Conservation (phyloP, 1,140 invertebrate genomes). For the Maniola jurtina region DNA sequence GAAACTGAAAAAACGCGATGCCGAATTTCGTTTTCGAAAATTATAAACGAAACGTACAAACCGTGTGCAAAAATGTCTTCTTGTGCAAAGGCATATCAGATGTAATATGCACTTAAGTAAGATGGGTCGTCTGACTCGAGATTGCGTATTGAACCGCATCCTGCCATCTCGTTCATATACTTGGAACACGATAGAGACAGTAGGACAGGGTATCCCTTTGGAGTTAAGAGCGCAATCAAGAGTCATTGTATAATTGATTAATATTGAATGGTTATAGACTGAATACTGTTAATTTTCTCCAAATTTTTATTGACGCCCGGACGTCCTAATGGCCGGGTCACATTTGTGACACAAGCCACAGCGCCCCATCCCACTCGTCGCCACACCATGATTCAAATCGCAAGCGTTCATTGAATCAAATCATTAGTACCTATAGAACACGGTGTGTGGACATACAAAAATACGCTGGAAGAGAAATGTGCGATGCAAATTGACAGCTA, state of each 20-base stretch:
- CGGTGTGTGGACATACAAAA: too few species aligned
- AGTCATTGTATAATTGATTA: slow-evolving; percentile 30
- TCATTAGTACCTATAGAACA: too few species aligned
- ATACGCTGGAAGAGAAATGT: too few species aligned
- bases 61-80: too few species aligned
- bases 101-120: slow-evolving; percentile 27
- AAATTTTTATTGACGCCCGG: slow-evolving; percentile 38
- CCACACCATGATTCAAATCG: too few species aligned
- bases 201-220: neutral
- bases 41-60: too few species aligned
- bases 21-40: too few species aligned
- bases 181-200: neutral
- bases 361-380: too few species aligned
- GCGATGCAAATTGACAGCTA: too few species aligned
- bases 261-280: slow-evolving; percentile 59
- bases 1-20: too few species aligned
- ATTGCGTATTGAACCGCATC: neutral
- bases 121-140: neutral
- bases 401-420: too few species aligned
- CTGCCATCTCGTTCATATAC: slow-evolving; percentile 7
- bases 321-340: neutral
- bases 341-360: too few species aligned
- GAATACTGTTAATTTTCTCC: slow-evolving; percentile 58
- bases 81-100: slow-evolving; percentile 3
- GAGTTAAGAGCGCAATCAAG: slow-evolving; percentile 7